Percentiles rank a stretch among this genome's conserved stretches.
Conservation (phyloP, 2,888 invertebrate genomes). For the Teleiodes luculella region DNA sequence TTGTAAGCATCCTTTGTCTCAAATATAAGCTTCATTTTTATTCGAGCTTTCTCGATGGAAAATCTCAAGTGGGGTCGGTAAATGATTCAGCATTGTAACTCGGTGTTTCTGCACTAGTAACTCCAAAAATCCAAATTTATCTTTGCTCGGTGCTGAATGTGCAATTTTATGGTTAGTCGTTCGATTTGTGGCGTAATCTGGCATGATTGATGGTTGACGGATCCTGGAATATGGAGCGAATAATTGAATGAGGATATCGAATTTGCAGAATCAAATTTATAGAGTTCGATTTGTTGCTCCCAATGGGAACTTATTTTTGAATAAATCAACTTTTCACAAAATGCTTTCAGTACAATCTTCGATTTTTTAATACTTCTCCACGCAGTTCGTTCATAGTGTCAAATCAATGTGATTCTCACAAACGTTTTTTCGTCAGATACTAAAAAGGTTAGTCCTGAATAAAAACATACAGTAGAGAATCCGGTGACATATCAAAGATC, state of each 20-base stretch:
- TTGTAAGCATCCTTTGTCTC: constrained; percentile 46
- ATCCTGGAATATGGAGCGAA: constrained; percentile 48
- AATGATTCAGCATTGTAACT: constrained; percentile 51
- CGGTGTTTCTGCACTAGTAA: constrained; percentile 54
- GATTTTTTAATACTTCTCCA: constrained; percentile 19
- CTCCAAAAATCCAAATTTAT: constrained; percentile 50
- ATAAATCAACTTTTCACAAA: background rate
- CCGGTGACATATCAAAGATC: constrained; percentile 75
- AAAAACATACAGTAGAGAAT: constrained; percentile 59
- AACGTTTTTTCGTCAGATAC: constrained; percentile 47
- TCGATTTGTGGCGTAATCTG: constrained; percentile 60
- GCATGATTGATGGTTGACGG: constrained; percentile 55
- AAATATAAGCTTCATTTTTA: constrained; percentile 44
- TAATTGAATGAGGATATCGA: constrained; percentile 41
- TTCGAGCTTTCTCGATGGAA: constrained; percentile 30
- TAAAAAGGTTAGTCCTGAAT: constrained; percentile 64
- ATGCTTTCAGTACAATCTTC: background rate
- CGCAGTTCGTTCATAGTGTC: constrained; percentile 19
- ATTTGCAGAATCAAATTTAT: constrained; percentile 29
- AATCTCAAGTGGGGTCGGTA: constrained; percentile 36
- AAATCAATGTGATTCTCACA: constrained; percentile 42
- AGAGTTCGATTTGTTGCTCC: constrained; percentile 20
- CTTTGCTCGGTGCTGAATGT: constrained; percentile 53
- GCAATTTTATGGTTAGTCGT: constrained; percentile 59
- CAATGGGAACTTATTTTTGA: constrained; percentile 22